Base-by-base conservation (phyloP, 2,113 vertebrate genomes). In the Paratilapia polleni region DNA sequence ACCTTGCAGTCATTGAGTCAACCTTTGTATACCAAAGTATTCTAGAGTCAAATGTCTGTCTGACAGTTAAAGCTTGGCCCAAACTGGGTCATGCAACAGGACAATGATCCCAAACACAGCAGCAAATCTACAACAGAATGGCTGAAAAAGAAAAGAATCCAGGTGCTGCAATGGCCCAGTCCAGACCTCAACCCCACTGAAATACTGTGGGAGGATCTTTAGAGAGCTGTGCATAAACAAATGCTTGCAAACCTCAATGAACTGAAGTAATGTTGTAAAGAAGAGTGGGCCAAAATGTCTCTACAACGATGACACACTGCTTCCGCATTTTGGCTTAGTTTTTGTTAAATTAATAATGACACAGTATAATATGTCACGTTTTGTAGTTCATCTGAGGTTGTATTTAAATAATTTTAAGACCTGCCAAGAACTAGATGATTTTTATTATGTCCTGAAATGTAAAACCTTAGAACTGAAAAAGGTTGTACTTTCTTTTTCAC, bases 281-380 rank as follows among this genome's bases (percentile, higher is more conserved):
- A 13, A 36, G 38, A 47, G 22, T 12, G 41, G 22, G 64, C 24
- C 64, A 68, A 49, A 70, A 13, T 49, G 52, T 43, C 26, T 31
- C 24, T 6, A 73, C 66, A 52, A 31, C 0, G 6, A 36, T 31
- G 0, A 66, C 13, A 64, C 62, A 7, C 64, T 28, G 64, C 64
- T 49, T 49, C 64, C 0, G 15, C 47, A 28, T 41, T 70, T 70
- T 49, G 17, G 41, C 41, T 28, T 26, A 68, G 22, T 41, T 1
- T 68, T 34, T 8, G 34, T 63, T 64, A 41, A 64, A 62, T 62
- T 11, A 13, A 19, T 41, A 64, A 15, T 0, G 0, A 49, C 49
- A 70, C 49, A 0, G 26, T 70, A 26, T 26, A 47, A 26, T 26
- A 19, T 26, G 41, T 49, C 22, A 26, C 26, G 41, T 19, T 4